Conservation (phyloP, 2,797 vertebrate genomes). For the Tapera naevia region DNA sequence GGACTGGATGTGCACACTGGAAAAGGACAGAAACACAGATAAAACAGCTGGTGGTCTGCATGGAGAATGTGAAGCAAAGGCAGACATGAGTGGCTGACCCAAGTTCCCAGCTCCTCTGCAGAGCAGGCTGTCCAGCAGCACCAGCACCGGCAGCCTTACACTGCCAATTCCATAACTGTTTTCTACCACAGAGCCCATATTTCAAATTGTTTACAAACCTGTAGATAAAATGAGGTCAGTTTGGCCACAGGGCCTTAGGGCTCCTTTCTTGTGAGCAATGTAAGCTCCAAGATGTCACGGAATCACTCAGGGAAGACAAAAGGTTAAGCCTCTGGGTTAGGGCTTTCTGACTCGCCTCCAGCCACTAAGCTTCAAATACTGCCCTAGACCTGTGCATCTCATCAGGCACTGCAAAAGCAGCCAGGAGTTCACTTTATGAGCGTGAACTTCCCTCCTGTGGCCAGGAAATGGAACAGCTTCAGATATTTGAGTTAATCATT, state of each 20-base stretch:
- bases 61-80: neutral
- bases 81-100: neutral
- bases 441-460: neutral
- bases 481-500: neutral
- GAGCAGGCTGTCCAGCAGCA: neutral
- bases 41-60: neutral
- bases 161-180: conserved; percentile 1
- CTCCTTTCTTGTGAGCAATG: neutral
- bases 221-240: neutral
- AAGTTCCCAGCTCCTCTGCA: neutral
- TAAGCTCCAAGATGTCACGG: neutral
- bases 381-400: neutral
- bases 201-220: conserved; percentile 33
- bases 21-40: neutral
- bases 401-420: neutral
- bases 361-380: neutral
- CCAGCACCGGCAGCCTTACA: neutral
- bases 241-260: neutral
- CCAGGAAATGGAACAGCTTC: neutral
- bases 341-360: neutral
- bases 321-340: neutral
- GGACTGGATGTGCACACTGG: neutral
- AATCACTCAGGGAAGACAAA: neutral
- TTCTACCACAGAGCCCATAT: conserved; percentile 32
- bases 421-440: neutral